Percentiles rank a stretch among this genome's conserved stretches.
phyloP scores from a whole-genome alignment of 2,888 invertebrate species.

The Volucella bombylans region DNA sequence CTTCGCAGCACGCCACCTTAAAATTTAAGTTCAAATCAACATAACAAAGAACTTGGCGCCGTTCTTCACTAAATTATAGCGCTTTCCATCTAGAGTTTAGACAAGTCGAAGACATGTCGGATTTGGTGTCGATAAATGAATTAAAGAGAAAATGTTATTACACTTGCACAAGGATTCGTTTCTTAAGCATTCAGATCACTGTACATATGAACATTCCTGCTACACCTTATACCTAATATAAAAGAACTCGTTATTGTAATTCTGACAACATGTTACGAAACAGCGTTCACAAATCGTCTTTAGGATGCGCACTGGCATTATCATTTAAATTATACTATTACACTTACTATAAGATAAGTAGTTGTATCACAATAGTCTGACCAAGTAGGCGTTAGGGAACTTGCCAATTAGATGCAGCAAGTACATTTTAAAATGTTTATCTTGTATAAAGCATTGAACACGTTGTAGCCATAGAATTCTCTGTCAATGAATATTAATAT shows the following conservation, averaged over 20 bases:
- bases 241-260: slow-evolving; percentile 20
- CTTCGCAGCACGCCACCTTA: no score
- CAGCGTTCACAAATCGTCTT: slow-evolving; percentile 51
- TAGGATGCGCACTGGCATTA: slow-evolving; percentile 57
- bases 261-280: slow-evolving; percentile 54
- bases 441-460: slow-evolving; percentile 13
- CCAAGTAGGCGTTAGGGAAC: slow-evolving; percentile 58
- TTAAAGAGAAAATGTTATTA: no score
- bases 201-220: no score
- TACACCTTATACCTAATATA: no score
- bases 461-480: neutral
- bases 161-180: no score
- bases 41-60: no score
- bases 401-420: slow-evolving; percentile 41
- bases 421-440: slow-evolving; percentile 24
- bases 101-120: no score
- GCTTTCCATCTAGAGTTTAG: no score
- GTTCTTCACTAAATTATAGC: no score
- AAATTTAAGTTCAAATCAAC: no score
- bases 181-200: no score
- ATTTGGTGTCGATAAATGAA: no score
- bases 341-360: neutral
- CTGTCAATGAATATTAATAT: slow-evolving; percentile 52
- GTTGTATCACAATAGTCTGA: slow-evolving; percentile 1
- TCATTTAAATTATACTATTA: slow-evolving; percentile 46